Evolutionary conservation across 2,888 invertebrate genomes (phyloP).

Genomic region (Spodoptera exigua): DNA sequence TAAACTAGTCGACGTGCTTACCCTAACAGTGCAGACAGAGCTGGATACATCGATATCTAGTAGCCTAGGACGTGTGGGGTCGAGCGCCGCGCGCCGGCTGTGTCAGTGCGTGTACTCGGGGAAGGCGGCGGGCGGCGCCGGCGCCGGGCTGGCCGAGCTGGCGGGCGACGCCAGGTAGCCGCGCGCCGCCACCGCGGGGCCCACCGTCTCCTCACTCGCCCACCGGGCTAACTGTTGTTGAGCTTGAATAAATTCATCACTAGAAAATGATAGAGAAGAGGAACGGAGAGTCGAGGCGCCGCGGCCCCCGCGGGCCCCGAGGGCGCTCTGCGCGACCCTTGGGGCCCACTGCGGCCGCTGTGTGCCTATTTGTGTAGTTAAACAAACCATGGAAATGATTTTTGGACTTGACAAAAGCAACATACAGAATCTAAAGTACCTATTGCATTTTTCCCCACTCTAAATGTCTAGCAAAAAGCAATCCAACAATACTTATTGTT

Average conservation of each 20-base stretch:
- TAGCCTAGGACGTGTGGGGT: constrained; percentile 42
- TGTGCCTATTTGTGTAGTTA: constrained; percentile 32
- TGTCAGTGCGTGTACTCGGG: constrained; percentile 68
- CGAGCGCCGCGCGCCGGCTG: constrained; percentile 70
- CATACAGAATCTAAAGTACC: too few relatives aligned
- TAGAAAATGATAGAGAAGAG: constrained; percentile 96
- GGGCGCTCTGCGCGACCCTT: constrained; percentile 5
- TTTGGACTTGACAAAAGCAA: too few relatives aligned
- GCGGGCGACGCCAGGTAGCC: constrained; percentile 83
- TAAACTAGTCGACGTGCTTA: constrained; percentile 77
- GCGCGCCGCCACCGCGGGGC: constrained; percentile 70
- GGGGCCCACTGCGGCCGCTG: constrained; percentile 22
- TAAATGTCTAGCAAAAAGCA: too few relatives aligned
- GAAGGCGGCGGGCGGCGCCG: constrained; percentile 83
- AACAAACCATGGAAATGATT: constrained; percentile 29
- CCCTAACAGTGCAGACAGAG: constrained; percentile 75
- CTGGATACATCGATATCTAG: constrained; percentile 66
- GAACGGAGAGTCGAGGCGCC: constrained; percentile 90
- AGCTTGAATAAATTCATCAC: constrained; percentile 99
- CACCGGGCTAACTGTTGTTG: constrained; percentile 98
- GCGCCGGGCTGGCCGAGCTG: constrained; percentile 82
- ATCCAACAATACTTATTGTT: too few relatives aligned
- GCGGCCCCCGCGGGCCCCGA: constrained; percentile 27
- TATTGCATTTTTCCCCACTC: too few relatives aligned
- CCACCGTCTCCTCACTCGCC: constrained; percentile 96